These are phyloP conservation scores for Xenotilapia leptura DNA, from an alignment of 2,113 vertebrate genomes.

Conservation along the genomic window DNA sequence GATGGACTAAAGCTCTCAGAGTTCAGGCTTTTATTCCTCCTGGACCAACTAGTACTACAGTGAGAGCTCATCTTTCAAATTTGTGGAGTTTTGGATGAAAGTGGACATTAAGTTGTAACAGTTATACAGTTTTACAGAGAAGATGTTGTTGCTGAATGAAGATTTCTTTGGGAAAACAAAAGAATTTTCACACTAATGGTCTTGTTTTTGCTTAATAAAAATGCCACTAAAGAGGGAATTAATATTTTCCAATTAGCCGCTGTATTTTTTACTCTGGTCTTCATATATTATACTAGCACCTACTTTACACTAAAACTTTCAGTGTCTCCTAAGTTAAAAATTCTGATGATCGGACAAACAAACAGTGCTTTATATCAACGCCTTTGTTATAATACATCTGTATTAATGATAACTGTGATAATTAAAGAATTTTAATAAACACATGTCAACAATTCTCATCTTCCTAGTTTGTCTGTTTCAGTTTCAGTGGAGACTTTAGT, in stretches of 20 bases:
- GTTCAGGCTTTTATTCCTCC: slow-evolving; percentile 1
- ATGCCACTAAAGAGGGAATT: neutral
- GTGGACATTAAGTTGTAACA: neutral
- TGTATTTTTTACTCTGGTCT: neutral
- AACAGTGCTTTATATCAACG: neutral
- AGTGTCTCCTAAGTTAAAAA: neutral
- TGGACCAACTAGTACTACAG: neutral
- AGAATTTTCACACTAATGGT: neutral
- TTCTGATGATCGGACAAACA: neutral
- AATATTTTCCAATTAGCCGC: neutral
- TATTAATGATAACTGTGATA: neutral
- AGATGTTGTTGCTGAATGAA: neutral
- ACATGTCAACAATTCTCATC: neutral
- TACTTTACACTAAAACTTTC: neutral
- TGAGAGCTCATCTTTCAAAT: neutral
- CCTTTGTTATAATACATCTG: neutral
- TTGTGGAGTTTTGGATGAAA: neutral
- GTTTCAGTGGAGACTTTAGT: neutral
- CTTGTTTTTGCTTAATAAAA: neutral
- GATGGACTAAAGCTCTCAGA: neutral
- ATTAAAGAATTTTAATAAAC: neutral
- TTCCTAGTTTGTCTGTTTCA: neutral
- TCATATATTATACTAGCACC: neutral
- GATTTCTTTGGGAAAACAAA: neutral
- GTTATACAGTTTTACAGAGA: neutral